These are phyloP conservation scores for Drosophila suboccidentalis DNA, from an alignment of 2,888 invertebrate genomes.

Conservation along the genomic window DNA sequence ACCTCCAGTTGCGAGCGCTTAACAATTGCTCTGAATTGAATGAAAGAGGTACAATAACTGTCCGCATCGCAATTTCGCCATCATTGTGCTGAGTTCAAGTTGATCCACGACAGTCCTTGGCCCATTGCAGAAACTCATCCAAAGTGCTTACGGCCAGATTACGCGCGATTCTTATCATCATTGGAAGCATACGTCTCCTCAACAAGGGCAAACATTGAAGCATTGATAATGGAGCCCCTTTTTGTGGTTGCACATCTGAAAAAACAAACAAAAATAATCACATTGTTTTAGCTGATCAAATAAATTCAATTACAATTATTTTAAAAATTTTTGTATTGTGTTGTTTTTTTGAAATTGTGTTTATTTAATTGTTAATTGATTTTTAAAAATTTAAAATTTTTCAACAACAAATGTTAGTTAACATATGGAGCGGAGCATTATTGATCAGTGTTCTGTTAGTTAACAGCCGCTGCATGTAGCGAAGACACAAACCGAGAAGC, in stretches of 20 bases:
- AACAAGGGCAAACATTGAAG: constrained; percentile 92
- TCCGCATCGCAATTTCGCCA: constrained; percentile 36
- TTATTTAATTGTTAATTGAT: too few species aligned
- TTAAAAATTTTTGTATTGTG: too few species aligned
- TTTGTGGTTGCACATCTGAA: constrained; percentile 92
- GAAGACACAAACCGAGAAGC: constrained; percentile 48
- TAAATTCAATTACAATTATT: too few species aligned
- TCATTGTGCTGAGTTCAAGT: constrained; percentile 76
- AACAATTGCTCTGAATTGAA: constrained; percentile 28
- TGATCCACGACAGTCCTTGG: constrained; percentile 87
- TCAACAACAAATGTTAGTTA: too few species aligned
- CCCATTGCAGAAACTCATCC: constrained; percentile 96
- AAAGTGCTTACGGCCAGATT: constrained; percentile 97
- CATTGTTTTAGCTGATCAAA: too few species aligned
- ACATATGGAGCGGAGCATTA: too few species aligned
- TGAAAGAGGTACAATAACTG: constrained; percentile 36
- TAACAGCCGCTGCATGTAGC: constrained; percentile 9
- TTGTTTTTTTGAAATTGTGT: too few species aligned
- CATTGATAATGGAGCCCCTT: constrained; percentile 93
- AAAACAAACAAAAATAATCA: neutral
- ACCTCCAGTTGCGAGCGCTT: constrained; percentile 30
- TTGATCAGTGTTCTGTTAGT: constrained; percentile 3
- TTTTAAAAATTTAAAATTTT: too few species aligned
- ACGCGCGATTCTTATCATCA: constrained; percentile 93
- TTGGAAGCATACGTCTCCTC: constrained; percentile 88